phyloP scores from a whole-genome alignment of 2,888 invertebrate genomes.

The Drosophila paranaensis region DNA sequence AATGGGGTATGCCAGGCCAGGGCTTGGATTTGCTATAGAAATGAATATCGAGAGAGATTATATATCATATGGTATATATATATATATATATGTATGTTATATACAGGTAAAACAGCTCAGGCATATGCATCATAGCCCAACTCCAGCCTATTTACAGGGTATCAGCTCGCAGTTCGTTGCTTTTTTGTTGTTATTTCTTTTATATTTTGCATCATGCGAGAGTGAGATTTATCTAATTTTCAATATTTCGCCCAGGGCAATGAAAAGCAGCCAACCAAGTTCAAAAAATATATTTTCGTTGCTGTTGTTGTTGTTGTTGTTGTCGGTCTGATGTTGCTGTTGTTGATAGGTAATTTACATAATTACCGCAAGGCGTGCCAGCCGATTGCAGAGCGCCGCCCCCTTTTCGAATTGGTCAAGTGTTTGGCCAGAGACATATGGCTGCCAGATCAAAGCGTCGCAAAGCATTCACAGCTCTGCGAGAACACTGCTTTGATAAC shows the following conservation, averaged over 20 bases:
- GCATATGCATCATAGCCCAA: background rate
- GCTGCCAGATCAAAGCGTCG: slow-evolving; percentile 21
- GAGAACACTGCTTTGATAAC: slow-evolving; percentile 16
- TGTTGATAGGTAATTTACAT: slow-evolving; percentile 72
- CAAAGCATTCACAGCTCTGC: background rate
- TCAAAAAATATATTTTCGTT: slow-evolving; percentile 21
- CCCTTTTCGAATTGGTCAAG: slow-evolving; percentile 22
- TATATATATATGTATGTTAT: too few species aligned
- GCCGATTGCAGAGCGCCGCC: slow-evolving; percentile 30
- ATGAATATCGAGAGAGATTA: too few species aligned
- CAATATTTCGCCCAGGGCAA: slow-evolving; percentile 47
- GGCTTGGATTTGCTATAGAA: too few species aligned
- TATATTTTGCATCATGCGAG: slow-evolving; percentile 32
- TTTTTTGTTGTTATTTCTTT: slow-evolving; percentile 1
- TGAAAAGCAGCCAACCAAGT: slow-evolving; percentile 52
- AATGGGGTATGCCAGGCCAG: too few species aligned
- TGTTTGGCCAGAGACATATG: slow-evolving; percentile 39
- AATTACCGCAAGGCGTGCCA: slow-evolving; percentile 68
- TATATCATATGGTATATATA: too few species aligned
- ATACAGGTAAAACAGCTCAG: too few species aligned
- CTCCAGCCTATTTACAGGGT: background rate
- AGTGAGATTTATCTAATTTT: slow-evolving; percentile 63
- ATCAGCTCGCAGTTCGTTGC: background rate
- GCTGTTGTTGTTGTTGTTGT: slow-evolving; percentile 23
- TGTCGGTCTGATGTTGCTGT: slow-evolving; percentile 23